Evolutionary conservation across 2,113 vertebrate species (phyloP).

Genomic region (Zosterops lateralis): DNA sequence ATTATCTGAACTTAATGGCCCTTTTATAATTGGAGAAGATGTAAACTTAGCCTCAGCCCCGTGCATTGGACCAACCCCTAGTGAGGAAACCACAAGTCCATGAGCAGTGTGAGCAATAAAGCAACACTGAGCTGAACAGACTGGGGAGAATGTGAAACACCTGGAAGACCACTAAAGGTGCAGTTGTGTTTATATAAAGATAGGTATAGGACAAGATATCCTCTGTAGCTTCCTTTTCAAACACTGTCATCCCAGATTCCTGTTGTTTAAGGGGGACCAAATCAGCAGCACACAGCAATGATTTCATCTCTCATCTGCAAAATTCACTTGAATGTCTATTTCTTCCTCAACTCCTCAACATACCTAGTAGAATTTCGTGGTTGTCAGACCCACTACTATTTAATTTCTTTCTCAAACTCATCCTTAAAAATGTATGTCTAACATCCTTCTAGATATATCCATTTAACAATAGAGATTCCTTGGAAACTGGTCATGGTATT

Average conservation of each 20-base stretch:
- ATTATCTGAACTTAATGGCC: slow-evolving; percentile 46
- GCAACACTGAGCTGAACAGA: not conserved
- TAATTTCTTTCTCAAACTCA: not conserved
- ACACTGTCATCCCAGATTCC: not conserved
- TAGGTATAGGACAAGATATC: not conserved
- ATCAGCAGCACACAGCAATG: not conserved
- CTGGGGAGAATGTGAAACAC: not conserved
- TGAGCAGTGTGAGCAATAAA: not conserved
- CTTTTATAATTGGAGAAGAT: slow-evolving; percentile 39
- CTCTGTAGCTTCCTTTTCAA: not conserved
- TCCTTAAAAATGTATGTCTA: not conserved
- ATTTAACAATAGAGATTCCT: not conserved
- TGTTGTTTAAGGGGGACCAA: not conserved
- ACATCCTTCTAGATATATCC: not conserved
- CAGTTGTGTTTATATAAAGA: not conserved
- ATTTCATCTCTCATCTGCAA: not conserved
- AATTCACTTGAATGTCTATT: not conserved
- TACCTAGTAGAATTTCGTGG: not conserved
- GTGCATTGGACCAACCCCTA: not conserved
- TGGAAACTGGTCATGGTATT: not conserved
- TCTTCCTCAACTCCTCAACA: not conserved
- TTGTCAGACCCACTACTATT: not conserved
- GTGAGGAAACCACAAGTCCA: not conserved
- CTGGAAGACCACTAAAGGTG: not conserved
- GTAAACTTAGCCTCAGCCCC: not conserved